Percentiles rank a stretch among this genome's conserved stretches.
Conservation (phyloP, 2,113 vertebrate species). For the Apodemus speciosus region DNA sequence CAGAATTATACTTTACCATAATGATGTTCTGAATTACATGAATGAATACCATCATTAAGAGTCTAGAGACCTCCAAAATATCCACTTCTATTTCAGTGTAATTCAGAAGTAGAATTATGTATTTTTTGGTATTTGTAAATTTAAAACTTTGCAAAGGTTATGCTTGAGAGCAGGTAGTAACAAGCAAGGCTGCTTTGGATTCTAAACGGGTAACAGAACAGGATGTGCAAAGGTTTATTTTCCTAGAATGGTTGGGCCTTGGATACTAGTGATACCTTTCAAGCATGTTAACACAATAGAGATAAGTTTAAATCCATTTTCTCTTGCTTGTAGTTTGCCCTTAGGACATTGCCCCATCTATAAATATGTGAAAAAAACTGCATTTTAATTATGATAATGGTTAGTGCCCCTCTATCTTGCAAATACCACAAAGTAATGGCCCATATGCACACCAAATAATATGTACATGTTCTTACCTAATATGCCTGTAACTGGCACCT, state of each 20-base stretch:
- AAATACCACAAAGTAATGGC: neutral
- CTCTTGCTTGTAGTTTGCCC: neutral
- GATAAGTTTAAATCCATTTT: neutral
- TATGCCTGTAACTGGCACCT: neutral
- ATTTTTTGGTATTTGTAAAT: slow-evolving; percentile 51
- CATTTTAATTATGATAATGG: neutral
- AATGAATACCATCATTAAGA: slow-evolving; percentile 30
- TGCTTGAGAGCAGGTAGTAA: neutral
- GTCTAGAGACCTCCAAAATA: slow-evolving; percentile 20
- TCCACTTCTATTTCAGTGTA: neutral
- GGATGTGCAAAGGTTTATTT: neutral
- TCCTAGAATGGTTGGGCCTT: neutral
- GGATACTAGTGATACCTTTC: neutral
- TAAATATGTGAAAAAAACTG: slow-evolving; percentile 9
- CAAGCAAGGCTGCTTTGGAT: neutral
- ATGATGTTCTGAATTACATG: slow-evolving; percentile 27
- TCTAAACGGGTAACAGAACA: neutral
- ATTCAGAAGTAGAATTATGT: slow-evolving; percentile 49
- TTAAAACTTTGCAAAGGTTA: slow-evolving; percentile 40
- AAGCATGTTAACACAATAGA: neutral
- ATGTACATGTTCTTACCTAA: neutral
- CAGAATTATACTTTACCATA: slow-evolving; percentile 13
- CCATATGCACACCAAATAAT: neutral
- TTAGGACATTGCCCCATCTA: neutral
- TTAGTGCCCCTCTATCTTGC: neutral